Evolutionary conservation across 2,113 vertebrate species (phyloP).

Genomic region (Scophthalmus maximus): DNA sequence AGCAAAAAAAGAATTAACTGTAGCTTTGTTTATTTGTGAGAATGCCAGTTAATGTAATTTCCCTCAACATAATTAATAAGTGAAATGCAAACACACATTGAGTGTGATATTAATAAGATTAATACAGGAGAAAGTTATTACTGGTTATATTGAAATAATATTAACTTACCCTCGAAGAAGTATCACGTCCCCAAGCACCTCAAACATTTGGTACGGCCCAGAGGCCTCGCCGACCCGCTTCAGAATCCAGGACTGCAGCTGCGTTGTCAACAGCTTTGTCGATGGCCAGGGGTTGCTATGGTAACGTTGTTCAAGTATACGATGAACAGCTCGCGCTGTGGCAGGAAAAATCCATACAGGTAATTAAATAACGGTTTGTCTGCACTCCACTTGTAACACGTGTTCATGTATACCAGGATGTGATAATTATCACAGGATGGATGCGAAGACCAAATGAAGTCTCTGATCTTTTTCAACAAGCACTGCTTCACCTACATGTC

Average conservation of each 20-base stretch:
- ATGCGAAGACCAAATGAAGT: too few relatives aligned
- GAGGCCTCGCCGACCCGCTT: conserved; percentile 93
- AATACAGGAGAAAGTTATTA: neutral
- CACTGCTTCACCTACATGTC: too few relatives aligned
- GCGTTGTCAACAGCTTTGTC: conserved; percentile 81
- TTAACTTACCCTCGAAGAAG: conserved; percentile 89
- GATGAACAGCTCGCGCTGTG: conserved; percentile 90
- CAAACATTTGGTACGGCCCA: conserved; percentile 96
- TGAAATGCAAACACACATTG: too few relatives aligned
- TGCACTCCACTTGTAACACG: too few relatives aligned
- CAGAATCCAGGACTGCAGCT: conserved; percentile 89
- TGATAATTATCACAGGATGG: too few relatives aligned
- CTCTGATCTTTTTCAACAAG: too few relatives aligned
- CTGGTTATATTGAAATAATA: neutral
- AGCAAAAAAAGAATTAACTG: neutral
- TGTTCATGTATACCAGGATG: neutral
- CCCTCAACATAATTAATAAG: too few relatives aligned
- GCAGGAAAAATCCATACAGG: neutral
- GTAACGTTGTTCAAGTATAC: conserved; percentile 89
- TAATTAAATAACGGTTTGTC: neutral
- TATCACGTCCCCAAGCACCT: conserved; percentile 92
- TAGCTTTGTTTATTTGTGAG: neutral
- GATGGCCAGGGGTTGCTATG: conserved; percentile 89
- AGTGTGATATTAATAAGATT: too few relatives aligned
- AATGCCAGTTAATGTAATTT: too few relatives aligned